These are phyloP conservation scores for Poecile atricapillus DNA, from an alignment of 2,113 vertebrate genomes.

Conservation along the genomic window DNA sequence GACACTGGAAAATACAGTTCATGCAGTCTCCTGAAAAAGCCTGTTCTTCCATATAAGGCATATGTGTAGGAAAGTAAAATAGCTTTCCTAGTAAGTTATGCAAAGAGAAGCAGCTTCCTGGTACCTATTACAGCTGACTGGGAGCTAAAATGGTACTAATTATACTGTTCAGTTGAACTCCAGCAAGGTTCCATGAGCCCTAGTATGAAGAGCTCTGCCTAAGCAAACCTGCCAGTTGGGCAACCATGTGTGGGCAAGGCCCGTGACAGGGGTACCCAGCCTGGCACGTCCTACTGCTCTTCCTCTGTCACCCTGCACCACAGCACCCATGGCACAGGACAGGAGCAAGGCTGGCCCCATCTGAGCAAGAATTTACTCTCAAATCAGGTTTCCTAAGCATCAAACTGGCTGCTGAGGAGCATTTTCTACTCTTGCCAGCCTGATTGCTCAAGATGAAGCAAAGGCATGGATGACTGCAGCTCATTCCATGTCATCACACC, in stretches of 20 bases:
- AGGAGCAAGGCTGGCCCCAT: neutral
- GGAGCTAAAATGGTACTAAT: neutral
- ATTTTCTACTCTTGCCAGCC: neutral
- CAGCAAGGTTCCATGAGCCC: neutral
- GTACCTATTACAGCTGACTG: neutral
- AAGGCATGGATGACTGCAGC: neutral
- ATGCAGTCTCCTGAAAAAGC: neutral
- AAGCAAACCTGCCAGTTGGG: accelerated
- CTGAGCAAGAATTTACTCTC: accelerated
- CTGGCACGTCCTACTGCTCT: neutral
- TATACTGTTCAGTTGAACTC: neutral
- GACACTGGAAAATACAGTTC: neutral
- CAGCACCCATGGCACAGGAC: accelerated
- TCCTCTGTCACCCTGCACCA: neutral
- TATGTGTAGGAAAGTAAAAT: neutral
- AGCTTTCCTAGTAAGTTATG: neutral
- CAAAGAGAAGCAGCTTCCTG: neutral
- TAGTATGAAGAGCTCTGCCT: neutral
- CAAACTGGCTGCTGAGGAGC: neutral
- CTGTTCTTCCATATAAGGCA: neutral
- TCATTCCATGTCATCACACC: neutral
- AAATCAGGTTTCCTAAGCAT: neutral
- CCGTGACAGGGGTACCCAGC: neutral
- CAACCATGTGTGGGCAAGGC: accelerated
- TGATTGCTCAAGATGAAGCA: slow-evolving; percentile 8